These are phyloP conservation scores for Megaustenia siamemsis DNA, from an alignment of 2,888 invertebrate genomes.

Conservation along the genomic window DNA sequence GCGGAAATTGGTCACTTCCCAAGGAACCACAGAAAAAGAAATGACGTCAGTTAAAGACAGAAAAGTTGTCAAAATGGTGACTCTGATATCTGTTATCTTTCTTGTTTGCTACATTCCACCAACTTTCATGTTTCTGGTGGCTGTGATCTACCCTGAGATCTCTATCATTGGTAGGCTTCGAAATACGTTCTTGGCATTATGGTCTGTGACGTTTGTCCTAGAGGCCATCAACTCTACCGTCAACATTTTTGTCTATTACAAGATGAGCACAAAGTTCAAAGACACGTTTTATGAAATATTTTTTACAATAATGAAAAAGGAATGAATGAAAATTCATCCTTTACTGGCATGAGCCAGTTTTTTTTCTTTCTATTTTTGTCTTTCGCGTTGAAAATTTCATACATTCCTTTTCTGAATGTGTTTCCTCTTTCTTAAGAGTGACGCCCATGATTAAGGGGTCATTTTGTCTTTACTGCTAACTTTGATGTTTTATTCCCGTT, in stretches of 20 bases:
- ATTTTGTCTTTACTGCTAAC: no score
- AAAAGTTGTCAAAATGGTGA: not conserved
- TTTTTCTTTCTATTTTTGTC: no score
- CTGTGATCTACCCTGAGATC: not conserved
- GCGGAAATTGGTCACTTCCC: not conserved
- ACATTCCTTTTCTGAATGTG: no score
- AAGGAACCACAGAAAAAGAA: not conserved
- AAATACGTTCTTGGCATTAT: not conserved
- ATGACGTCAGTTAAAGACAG: not conserved
- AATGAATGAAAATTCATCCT: no score
- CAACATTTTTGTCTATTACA: constrained; percentile 5
- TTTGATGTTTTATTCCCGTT: no score
- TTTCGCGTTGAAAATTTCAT: no score
- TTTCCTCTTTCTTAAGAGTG: no score
- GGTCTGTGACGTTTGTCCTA: not conserved
- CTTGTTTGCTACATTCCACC: constrained; percentile 1
- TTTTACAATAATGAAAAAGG: no score
- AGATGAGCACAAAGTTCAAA: not conserved
- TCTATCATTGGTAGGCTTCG: not conserved
- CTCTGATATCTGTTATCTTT: not conserved
- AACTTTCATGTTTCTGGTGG: not conserved
- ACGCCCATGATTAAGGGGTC: no score
- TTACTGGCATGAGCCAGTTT: no score
- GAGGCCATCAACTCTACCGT: constrained; percentile 28
- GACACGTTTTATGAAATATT: not conserved